Conservation (phyloP, 1,140 invertebrate genomes). For the Pinna nobilis region DNA sequence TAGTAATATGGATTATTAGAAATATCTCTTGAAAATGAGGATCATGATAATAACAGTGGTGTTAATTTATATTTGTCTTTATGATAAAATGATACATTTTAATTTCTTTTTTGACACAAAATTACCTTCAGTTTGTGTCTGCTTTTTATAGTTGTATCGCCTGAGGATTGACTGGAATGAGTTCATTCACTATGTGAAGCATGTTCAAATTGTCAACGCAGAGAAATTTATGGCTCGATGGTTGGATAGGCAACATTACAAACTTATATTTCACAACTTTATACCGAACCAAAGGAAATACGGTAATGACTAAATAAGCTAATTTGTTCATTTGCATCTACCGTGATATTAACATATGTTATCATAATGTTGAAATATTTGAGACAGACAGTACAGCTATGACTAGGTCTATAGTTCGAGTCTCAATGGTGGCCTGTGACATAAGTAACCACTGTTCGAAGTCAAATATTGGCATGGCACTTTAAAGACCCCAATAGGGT, state of each 20-base stretch:
- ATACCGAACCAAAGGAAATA: slow-evolving; percentile 33
- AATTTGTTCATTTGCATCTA: background rate
- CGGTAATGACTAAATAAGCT: background rate
- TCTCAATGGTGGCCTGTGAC: too few species aligned
- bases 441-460: too few species aligned
- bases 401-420: too few species aligned
- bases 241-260: slow-evolving; percentile 19
- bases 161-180: background rate
- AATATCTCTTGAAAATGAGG: too few species aligned
- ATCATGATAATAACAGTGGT: too few species aligned
- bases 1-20: too few species aligned
- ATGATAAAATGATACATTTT: too few species aligned
- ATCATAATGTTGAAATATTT: too few species aligned
- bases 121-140: background rate
- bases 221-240: slow-evolving; percentile 6
- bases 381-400: too few species aligned
- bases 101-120: background rate
- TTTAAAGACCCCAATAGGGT: too few species aligned
- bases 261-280: slow-evolving; percentile 11
- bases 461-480: too few species aligned
- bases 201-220: background rate
- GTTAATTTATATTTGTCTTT: too few species aligned
- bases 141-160: background rate
- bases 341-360: background rate
- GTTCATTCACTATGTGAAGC: background rate